Evolutionary conservation across 2,888 invertebrate genomes (phyloP), one percentile per base, ranked within the genome.

Genomic region (Pristionchus arcanus): DNA sequence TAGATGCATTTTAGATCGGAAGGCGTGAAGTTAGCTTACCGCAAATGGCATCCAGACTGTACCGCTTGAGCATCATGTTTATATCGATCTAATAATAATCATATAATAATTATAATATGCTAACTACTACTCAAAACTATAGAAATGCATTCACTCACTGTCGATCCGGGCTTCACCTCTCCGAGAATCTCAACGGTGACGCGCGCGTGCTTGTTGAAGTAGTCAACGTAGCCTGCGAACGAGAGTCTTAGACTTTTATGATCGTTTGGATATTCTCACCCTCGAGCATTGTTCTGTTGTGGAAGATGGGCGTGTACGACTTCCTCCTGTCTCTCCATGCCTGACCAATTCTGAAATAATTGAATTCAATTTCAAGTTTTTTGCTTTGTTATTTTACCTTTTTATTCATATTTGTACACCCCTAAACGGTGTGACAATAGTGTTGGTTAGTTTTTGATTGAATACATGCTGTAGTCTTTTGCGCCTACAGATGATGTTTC

Each of bases 41-140:
- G n/a, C 66, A 37, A 21, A 68, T 68, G 42, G 90, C 96, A 92
- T 96, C 96, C 87, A 96, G 93, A 5, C 96, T 95, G 92, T 96
- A 96, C 1, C 95, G 94, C 13, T 96, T 95, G 25, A 96, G 94
- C 86, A 95, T 92, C 90, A 77, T 96, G 91, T 77, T 15, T 94
- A 91, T 66, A 94, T 91, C 91, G 96, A 92, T 42, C 95, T 92
- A 19, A 74, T n/a, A n/a, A n/a, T n/a, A n/a, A n/a, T n/a, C n/a
- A n/a, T n/a, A n/a, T n/a, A n/a, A n/a, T n/a, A 74, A 19, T 19
- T 15, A 34, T 15, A 34, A 37, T 37, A 1, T 63, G 25, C 21
- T 63, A 0, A 19, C 5, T 63, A 16, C 15, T 68, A 28, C 0
- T 34, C n/a, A 74, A 7, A 19, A 31, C 15, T 37, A 5, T 31